Evolutionary conservation across 2,888 invertebrate genomes (phyloP).

Genomic region (Eupithecia vulgata): DNA sequence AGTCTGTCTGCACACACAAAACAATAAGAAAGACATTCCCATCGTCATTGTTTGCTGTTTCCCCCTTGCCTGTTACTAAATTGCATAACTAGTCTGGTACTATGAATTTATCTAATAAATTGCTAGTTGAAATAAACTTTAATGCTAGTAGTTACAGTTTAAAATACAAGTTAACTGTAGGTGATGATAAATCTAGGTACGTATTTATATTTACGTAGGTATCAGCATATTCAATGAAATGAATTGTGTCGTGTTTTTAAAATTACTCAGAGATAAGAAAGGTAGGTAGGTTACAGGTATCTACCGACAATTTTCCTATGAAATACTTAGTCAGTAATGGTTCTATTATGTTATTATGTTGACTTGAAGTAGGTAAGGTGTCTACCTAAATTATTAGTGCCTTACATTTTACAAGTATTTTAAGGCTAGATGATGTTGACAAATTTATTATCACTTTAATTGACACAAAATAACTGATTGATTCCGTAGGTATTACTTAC

Average conservation of each 20-base stretch:
- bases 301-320: neutral
- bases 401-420: neutral
- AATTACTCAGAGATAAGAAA: constrained; percentile 11
- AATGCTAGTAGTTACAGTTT: neutral
- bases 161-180: constrained; percentile 5
- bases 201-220: too few relatives aligned
- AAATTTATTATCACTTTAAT: neutral
- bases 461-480: neutral
- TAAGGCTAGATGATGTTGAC: neutral
- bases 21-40: constrained; percentile 46
- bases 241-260: constrained; percentile 17
- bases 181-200: constrained; percentile 15
- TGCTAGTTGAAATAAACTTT: constrained; percentile 13
- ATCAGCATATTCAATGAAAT: constrained; percentile 24
- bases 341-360: neutral
- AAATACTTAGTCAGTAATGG: neutral
- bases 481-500: neutral
- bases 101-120: constrained; percentile 4
- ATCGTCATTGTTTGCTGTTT: constrained; percentile 51
- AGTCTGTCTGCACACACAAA: constrained; percentile 39
- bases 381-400: neutral
- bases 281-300: constrained; percentile 7
- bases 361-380: neutral
- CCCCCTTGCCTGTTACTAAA: constrained; percentile 43
- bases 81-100: constrained; percentile 46